Conservation (phyloP, 2,113 vertebrate genomes). For the Tachysurus vachellii region DNA sequence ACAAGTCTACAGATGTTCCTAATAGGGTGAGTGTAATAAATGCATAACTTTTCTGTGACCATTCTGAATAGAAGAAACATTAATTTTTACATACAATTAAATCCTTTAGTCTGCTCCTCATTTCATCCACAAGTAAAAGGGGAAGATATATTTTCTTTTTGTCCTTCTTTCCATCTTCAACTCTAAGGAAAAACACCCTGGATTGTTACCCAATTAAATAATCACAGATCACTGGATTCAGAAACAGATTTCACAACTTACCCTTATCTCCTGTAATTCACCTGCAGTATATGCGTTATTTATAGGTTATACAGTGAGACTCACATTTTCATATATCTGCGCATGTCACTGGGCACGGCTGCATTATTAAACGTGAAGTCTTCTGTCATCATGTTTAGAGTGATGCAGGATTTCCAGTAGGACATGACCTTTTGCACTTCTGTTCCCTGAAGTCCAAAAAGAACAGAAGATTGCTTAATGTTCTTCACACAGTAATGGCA, state of each 20-base stretch:
- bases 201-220: neutral
- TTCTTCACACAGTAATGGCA: neutral
- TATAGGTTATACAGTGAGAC: constrained; percentile 33
- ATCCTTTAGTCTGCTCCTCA: constrained; percentile 91
- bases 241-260: neutral
- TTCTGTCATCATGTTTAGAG: constrained; percentile 90
- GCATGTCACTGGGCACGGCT: constrained; percentile 89
- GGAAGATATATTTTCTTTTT: constrained; percentile 91
- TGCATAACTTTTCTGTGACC: neutral
- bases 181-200: constrained; percentile 66
- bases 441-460: constrained; percentile 55
- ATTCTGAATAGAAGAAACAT: neutral
- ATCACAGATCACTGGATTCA: neutral
- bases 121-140: constrained; percentile 93
- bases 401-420: constrained; percentile 88
- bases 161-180: constrained; percentile 86
- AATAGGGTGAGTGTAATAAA: neutral
- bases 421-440: constrained; percentile 77
- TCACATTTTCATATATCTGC: constrained; percentile 93
- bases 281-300: neutral
- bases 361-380: constrained; percentile 89
- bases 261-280: constrained; percentile 6
- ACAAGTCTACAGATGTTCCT: neutral
- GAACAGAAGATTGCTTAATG: constrained; percentile 18
- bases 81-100: constrained; percentile 78